Conservation (phyloP, 2,888 invertebrate species). For the Hetaerina titia region DNA sequence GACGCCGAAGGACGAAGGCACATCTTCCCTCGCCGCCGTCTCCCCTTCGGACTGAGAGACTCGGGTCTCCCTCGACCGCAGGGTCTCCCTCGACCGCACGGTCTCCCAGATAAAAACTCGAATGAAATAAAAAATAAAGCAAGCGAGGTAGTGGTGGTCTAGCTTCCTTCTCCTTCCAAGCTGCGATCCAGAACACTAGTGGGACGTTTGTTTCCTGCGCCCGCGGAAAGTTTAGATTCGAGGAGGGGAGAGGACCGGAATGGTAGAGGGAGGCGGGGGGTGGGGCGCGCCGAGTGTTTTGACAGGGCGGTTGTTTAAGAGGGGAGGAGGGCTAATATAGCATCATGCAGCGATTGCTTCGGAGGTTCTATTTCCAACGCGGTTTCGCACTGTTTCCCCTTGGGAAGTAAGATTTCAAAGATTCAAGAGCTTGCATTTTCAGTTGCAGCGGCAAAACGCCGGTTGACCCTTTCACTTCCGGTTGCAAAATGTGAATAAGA, state of each 20-base stretch:
- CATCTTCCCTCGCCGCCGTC: not conserved
- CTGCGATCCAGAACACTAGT: not conserved
- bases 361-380: slow-evolving; percentile 23
- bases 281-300: not conserved
- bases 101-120: not conserved
- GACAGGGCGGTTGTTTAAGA: not conserved
- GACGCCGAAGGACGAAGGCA: not conserved
- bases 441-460: not conserved
- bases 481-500: not conserved
- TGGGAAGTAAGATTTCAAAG: not conserved
- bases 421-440: not conserved
- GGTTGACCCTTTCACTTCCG: not conserved
- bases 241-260: not conserved
- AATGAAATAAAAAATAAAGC: not conserved
- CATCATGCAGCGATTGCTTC: slow-evolving; percentile 27
- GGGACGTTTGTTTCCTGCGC: not conserved
- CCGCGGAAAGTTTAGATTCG: not conserved
- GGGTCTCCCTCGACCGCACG: not conserved
- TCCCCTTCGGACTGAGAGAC: not conserved
- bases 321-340: not conserved
- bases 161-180: not conserved
- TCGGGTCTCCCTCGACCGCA: not conserved
- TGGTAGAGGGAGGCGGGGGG: not conserved
- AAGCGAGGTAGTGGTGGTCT: not conserved
- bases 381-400: not conserved